Evolutionary conservation across 1,140 invertebrate genomes (phyloP).

Genomic region (Paralvinella palmiformis): DNA sequence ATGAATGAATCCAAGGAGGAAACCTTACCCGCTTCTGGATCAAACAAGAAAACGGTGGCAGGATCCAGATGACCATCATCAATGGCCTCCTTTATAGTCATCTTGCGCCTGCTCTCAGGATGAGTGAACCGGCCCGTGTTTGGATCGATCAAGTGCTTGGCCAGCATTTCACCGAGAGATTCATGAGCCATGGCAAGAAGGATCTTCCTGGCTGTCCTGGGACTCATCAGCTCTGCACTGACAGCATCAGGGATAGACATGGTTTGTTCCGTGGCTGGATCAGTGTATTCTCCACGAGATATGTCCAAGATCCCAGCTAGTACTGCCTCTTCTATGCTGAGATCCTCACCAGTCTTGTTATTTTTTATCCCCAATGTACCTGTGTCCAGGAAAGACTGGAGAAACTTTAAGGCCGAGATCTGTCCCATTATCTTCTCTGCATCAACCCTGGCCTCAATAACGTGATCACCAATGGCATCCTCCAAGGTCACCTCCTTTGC

Average conservation of each 20-base stretch:
- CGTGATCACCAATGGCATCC: constrained; percentile 34
- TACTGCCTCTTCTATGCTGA: constrained; percentile 40
- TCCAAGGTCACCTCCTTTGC: constrained; percentile 37
- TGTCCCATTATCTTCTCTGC: constrained; percentile 34
- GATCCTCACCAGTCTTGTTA: constrained; percentile 26
- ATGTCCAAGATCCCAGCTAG: constrained; percentile 37
- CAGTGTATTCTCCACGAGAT: constrained; percentile 35
- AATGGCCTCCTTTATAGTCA: constrained; percentile 72
- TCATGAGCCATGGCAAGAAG: constrained; percentile 23
- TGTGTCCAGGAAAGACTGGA: constrained; percentile 23
- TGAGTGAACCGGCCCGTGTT: constrained; percentile 67
- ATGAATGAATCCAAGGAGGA: constrained; percentile 32
- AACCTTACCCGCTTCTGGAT: constrained; percentile 9
- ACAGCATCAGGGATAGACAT: constrained; percentile 78
- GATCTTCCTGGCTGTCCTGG: constrained; percentile 63
- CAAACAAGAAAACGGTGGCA: constrained; percentile 9
- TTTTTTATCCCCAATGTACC: constrained; percentile 37
- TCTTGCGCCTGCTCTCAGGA: constrained; percentile 61
- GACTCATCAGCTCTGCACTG: constrained; percentile 73
- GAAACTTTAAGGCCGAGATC: constrained; percentile 41
- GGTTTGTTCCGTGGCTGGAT: constrained; percentile 28
- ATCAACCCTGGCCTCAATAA: constrained; percentile 40
- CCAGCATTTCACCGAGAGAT: constrained; percentile 60
- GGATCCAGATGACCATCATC: constrained; percentile 73
- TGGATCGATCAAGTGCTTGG: constrained; percentile 65